phyloP scores from a whole-genome alignment of 1,140 invertebrate genomes.

The Chionoecetes opilio region DNA sequence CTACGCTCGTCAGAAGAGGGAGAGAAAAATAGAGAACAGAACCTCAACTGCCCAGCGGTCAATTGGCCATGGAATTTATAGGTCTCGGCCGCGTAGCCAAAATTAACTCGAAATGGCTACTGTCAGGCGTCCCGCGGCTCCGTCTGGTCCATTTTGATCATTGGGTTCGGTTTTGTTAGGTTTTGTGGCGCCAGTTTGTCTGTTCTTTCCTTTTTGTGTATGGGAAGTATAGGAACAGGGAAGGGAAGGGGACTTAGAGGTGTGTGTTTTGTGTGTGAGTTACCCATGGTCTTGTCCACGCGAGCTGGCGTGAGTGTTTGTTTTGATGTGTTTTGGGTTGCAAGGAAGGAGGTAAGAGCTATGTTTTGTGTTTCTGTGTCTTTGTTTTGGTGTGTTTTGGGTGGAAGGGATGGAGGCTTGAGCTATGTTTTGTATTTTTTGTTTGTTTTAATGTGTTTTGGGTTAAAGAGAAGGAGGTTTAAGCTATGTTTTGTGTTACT shows the following conservation, averaged over 20 bases:
- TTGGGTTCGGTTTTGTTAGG: slow-evolving; percentile 48
- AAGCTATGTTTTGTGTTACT: neutral
- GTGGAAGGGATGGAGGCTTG: too few relatives aligned
- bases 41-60: slow-evolving; percentile 60
- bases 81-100: slow-evolving; percentile 56
- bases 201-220: neutral
- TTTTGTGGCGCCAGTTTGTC: neutral
- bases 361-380: neutral
- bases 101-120: slow-evolving; percentile 73
- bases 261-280: neutral
- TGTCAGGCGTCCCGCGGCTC: slow-evolving; percentile 43
- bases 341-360: too few relatives aligned
- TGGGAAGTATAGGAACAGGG: neutral
- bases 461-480: too few relatives aligned
- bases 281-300: too few relatives aligned
- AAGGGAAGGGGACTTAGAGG: neutral
- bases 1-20: slow-evolving; percentile 1
- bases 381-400: neutral
- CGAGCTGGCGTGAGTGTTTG: neutral
- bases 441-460: neutral
- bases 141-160: slow-evolving; percentile 67
- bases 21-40: slow-evolving; percentile 68
- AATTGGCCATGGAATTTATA: slow-evolving; percentile 73
- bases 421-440: neutral
- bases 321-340: neutral